Conservation (phyloP, 2,888 invertebrate genomes). For the Pharmacophagus antenor region DNA sequence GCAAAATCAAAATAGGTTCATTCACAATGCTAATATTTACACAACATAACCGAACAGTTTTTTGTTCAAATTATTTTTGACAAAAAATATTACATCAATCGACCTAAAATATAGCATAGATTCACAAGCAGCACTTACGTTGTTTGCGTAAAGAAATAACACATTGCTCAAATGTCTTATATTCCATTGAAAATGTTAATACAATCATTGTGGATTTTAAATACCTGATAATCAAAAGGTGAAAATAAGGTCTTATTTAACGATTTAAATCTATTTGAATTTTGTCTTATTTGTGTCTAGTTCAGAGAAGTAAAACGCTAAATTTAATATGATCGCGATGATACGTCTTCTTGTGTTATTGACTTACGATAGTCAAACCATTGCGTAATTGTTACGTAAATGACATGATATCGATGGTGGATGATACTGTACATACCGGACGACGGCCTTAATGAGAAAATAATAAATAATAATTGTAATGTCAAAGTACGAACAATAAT, state of each 20-base stretch:
- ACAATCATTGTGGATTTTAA: neutral
- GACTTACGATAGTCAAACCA: slow-evolving; percentile 20
- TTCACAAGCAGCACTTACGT: neutral
- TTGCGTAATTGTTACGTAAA: slow-evolving; percentile 30
- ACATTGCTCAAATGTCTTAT: neutral
- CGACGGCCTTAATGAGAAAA: slow-evolving; percentile 27
- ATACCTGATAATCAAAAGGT: too few species aligned
- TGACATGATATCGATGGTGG: too few species aligned
- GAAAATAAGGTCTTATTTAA: too few species aligned
- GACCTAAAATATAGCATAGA: too few species aligned
- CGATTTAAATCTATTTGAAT: too few species aligned
- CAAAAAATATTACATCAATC: neutral
- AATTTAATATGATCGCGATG: neutral
- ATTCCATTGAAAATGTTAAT: neutral
- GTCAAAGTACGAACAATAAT: too few species aligned
- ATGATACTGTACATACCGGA: slow-evolving; percentile 20
- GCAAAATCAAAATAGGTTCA: neutral
- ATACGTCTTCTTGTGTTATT: neutral
- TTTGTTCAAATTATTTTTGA: neutral
- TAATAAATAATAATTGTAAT: slow-evolving; percentile 22
- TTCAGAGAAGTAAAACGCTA: neutral
- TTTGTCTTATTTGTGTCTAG: too few species aligned
- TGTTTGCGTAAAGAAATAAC: neutral
- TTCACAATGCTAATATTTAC: too few species aligned
- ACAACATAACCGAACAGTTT: neutral